Evolutionary conservation across 2,113 vertebrate species (phyloP).

Genomic region (Helogale parvula): DNA sequence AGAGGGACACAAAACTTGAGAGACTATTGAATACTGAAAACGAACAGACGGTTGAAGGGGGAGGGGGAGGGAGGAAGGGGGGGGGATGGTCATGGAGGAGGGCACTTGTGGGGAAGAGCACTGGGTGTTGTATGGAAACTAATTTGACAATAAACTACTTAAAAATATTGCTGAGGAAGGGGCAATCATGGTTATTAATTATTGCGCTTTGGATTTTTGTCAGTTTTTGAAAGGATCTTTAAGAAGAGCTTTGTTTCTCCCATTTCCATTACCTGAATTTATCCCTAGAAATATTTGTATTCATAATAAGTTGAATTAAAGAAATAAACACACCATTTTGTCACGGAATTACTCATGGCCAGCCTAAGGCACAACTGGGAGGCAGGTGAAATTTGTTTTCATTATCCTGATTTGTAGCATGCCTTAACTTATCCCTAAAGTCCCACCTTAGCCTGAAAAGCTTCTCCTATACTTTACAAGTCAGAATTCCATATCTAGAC

Average conservation of each 20-base stretch:
- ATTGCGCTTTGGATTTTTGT: neutral
- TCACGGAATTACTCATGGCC: neutral
- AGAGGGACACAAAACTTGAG: too few species aligned
- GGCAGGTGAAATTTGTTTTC: neutral
- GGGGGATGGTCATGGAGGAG: too few species aligned
- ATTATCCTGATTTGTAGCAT: neutral
- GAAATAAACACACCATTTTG: neutral
- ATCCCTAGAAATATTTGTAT: neutral
- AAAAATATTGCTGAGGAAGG: neutral
- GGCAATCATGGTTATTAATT: neutral
- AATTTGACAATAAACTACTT: too few species aligned
- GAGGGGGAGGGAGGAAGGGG: too few species aligned
- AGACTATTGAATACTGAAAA: too few species aligned
- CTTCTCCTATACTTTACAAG: neutral
- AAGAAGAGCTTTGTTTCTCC: neutral
- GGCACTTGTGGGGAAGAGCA: too few species aligned
- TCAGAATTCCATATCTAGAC: neutral
- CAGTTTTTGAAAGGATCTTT: neutral
- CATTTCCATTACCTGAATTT: neutral
- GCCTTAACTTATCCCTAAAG: neutral
- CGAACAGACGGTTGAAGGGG: too few species aligned
- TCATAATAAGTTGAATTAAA: constrained; percentile 17
- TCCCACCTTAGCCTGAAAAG: neutral
- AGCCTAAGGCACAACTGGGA: neutral
- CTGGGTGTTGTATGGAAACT: too few species aligned